phyloP scores from a whole-genome alignment of 1,140 invertebrate species.

The Arion vulgaris region DNA sequence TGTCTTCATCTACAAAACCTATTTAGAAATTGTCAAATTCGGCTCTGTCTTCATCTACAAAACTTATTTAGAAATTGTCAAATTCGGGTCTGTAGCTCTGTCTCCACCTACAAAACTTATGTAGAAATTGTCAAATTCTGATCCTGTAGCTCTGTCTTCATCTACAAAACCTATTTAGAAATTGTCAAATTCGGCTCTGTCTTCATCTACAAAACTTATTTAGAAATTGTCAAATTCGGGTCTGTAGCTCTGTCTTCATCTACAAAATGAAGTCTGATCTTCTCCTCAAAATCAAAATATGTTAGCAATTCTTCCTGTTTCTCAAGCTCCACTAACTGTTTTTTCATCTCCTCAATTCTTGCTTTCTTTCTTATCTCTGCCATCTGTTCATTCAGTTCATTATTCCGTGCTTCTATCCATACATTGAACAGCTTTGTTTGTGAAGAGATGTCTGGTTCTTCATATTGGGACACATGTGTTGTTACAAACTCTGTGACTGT shows the following conservation, averaged over 20 bases:
- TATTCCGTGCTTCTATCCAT: slow-evolving; percentile 42
- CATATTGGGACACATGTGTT: slow-evolving; percentile 39
- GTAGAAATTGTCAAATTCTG: too few species aligned
- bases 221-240: slow-evolving; percentile 24
- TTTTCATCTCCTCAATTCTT: slow-evolving; percentile 48
- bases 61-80: slow-evolving; percentile 29
- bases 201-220: slow-evolving; percentile 1
- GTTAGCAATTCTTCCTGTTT: slow-evolving; percentile 47
- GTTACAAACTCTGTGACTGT: slow-evolving; percentile 37
- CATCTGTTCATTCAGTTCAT: slow-evolving; percentile 44
- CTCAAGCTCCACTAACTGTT: slow-evolving; percentile 47
- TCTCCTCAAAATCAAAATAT: slow-evolving; percentile 35
- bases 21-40: too few species aligned
- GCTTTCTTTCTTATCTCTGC: slow-evolving; percentile 32
- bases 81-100: slow-evolving; percentile 9
- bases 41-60: background rate
- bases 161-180: background rate
- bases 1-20: too few species aligned
- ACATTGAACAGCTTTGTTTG: slow-evolving; percentile 34
- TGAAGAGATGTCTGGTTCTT: slow-evolving; percentile 40
- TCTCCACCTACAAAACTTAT: slow-evolving; percentile 31
- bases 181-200: slow-evolving; percentile 23
- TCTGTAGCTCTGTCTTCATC: slow-evolving; percentile 24
- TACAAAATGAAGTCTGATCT: slow-evolving; percentile 15
- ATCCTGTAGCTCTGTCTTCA: too few species aligned